Evolutionary conservation across 2,797 vertebrate species (phyloP), one percentile per base, ranked within the genome.

Genomic region (Gymnopithys bicolor): DNA sequence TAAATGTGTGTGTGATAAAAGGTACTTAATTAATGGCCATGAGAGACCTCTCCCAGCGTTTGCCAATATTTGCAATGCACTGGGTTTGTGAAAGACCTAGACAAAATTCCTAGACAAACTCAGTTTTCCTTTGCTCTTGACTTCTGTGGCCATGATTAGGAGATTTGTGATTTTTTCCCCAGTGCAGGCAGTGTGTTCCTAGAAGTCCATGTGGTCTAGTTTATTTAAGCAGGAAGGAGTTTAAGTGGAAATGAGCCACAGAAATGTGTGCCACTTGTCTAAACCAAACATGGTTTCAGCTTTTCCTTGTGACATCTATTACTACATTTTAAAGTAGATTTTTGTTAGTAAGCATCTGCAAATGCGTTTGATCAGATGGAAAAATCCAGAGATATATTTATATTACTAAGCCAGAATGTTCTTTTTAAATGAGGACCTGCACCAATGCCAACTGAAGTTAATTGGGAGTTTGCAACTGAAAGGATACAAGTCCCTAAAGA

Each of bases 201-300:
- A 35, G 8, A 76, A 87, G 41, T 67, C 55, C 89, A 87, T 91
- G 84, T 67, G 64, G 87, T 90, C 53, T 84, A 83, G 59, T 78
- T 91, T 92, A 86, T 95, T 94, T 96, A 71, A 87, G 66, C 74
- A 90, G 88, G 92, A 95, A 82, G 74, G 68, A 93, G 58, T 86
- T 95, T 95, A 94, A 96, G 89, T 89, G 93, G 83, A 96, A 92
- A 79, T 84, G 66, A 94, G 71, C 94, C 68, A 73, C 92, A 93
- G 84, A 81, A 87, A 95, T 78, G 63, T 82, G 66, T 84, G 81
- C 89, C 90, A 85, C 93, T 96, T 96, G 93, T 92, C 87, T 96
- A 96, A 97, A 96, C 84, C 92, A 97, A 96, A 95, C 74, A 93
- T 66, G 75, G 58, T 89, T 83, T 85, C 41, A 46, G 22, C 84